These are phyloP conservation scores for Pelobates cultripes DNA, from an alignment of 2,797 vertebrate genomes.

Conservation along the genomic window DNA sequence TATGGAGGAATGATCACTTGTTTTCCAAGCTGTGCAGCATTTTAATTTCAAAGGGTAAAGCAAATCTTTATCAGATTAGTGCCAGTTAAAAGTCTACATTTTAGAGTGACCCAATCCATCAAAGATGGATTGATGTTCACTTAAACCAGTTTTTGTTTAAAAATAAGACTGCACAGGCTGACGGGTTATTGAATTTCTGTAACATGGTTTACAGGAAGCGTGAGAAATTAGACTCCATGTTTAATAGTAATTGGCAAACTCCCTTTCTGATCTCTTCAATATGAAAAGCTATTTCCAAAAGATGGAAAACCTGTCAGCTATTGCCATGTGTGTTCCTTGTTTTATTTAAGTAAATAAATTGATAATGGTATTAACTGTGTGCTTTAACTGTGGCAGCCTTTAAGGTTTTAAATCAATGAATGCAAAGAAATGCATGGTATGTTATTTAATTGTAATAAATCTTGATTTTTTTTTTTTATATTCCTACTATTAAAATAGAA, in stretches of 20 bases:
- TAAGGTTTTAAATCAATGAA: too few relatives aligned
- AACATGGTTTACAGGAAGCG: conserved; percentile 55
- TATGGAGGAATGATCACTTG: background rate
- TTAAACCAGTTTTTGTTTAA: background rate
- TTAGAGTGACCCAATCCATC: background rate
- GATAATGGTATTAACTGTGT: too few relatives aligned
- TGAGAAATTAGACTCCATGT: conserved; percentile 30
- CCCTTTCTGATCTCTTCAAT: conserved; percentile 22
- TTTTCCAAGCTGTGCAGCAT: conserved; percentile 8
- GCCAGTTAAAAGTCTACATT: conserved; percentile 22
- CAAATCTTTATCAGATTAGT: conserved; percentile 31
- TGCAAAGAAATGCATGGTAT: too few relatives aligned
- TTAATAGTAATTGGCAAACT: conserved; percentile 34
- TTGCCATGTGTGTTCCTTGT: too few relatives aligned
- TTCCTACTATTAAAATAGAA: too few relatives aligned
- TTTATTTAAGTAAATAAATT: too few relatives aligned
- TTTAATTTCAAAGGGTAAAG: conserved; percentile 36
- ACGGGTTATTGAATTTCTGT: conserved; percentile 53
- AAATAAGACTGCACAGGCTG: conserved; percentile 30
- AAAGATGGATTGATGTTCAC: background rate
- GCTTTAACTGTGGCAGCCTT: too few relatives aligned
- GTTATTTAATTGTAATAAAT: too few relatives aligned
- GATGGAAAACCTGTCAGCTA: background rate
- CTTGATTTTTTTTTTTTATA: too few relatives aligned
- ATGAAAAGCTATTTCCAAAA: conserved; percentile 20